Conservation (phyloP, 1,140 invertebrate species). For the Oreohelix idahoensis region DNA sequence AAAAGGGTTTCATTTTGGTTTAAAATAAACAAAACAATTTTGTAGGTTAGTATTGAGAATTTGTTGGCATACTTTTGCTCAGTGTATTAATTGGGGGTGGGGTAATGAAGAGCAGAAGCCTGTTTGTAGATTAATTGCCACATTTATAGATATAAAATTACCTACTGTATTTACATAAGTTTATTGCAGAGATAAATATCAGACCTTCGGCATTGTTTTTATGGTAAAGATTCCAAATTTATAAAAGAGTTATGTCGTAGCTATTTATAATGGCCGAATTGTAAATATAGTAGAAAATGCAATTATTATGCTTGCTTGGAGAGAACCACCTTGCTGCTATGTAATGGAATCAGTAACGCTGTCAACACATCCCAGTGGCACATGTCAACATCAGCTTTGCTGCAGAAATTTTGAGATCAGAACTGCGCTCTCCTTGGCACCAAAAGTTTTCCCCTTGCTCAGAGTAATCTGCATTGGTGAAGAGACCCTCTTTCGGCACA, state of each 20-base stretch:
- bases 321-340: background rate
- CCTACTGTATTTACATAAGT: no score
- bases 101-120: no score
- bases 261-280: background rate
- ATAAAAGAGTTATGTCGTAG: background rate
- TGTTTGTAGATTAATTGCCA: no score
- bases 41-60: no score
- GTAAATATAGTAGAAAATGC: background rate
- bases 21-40: no score
- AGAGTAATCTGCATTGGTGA: background rate
- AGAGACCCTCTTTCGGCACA: conserved; percentile 4
- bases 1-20: no score
- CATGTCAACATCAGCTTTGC: conserved; percentile 3
- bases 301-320: conserved; percentile 1
- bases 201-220: background rate
- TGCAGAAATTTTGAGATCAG: background rate
- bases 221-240: background rate
- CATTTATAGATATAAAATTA: no score
- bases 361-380: background rate
- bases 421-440: background rate
- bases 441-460: background rate
- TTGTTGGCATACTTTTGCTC: no score
- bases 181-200: no score
- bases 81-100: no score
- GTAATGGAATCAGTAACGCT: background rate